Conservation (phyloP, 2,888 invertebrate species). For the Oconnorella tubifera region DNA sequence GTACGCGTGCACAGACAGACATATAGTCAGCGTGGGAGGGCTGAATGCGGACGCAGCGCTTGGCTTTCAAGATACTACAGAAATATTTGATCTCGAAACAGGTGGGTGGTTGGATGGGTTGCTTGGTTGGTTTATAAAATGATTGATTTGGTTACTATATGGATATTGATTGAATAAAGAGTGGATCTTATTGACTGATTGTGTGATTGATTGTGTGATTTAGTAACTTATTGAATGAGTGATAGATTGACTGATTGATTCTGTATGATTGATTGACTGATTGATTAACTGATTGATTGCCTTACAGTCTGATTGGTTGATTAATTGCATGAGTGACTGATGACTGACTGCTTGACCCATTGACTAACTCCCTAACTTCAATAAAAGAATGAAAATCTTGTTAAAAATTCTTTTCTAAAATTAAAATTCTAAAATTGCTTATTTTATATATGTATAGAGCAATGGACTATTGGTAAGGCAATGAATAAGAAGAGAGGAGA, state of each 20-base stretch:
- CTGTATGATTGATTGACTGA: neutral
- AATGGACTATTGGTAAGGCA: constrained; percentile 42
- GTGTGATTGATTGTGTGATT: too few relatives aligned
- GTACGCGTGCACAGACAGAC: constrained; percentile 42
- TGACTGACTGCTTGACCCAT: too few relatives aligned
- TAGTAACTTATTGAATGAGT: too few relatives aligned
- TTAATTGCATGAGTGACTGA: neutral
- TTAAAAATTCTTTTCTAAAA: too few relatives aligned
- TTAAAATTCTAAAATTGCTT: neutral
- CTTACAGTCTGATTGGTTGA: neutral
- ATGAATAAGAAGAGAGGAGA: constrained; percentile 52
- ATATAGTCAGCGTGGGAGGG: constrained; percentile 51
- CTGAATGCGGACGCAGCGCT: constrained; percentile 46
- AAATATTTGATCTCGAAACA: constrained; percentile 48
- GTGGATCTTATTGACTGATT: too few relatives aligned
- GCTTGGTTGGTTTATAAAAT: too few relatives aligned
- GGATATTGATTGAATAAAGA: too few relatives aligned
- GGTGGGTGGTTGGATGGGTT: too few relatives aligned
- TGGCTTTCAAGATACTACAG: constrained; percentile 49
- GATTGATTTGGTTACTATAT: too few relatives aligned
- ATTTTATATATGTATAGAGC: constrained; percentile 34
- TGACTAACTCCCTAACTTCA: too few relatives aligned
- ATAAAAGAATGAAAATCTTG: too few relatives aligned
- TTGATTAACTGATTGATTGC: neutral
- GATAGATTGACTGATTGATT: too few relatives aligned